Conservation (phyloP, 2,113 vertebrate genomes). For the Vireo altiloquus region DNA sequence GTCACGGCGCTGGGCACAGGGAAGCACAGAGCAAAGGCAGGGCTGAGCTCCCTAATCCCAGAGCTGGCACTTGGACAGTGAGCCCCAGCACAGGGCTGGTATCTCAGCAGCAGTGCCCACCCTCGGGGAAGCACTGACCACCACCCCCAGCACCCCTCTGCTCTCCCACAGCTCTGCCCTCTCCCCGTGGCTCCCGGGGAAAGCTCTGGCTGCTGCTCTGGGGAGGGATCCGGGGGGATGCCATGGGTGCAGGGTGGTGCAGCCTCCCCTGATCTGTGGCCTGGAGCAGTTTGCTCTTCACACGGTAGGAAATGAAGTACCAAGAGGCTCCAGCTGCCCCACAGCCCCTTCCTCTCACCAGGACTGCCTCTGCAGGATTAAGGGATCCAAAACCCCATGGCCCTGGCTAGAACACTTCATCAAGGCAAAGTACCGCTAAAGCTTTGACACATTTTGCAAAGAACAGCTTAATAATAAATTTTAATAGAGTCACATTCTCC, state of each 20-base stretch:
- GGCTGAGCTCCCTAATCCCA: no score
- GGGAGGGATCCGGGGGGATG: no score
- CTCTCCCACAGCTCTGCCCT: accelerated
- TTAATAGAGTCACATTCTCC: background rate
- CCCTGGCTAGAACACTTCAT: background rate
- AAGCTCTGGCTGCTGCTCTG: background rate
- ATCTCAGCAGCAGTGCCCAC: no score
- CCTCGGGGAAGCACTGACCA: accelerated
- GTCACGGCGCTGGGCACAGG: accelerated
- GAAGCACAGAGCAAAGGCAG: background rate
- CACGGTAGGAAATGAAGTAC: accelerated
- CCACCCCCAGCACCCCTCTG: background rate
- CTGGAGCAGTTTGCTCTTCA: no score
- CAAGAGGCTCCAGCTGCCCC: background rate
- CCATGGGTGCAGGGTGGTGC: accelerated
- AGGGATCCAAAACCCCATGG: background rate
- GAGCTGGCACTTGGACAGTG: accelerated
- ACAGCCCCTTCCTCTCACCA: no score
- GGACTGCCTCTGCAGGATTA: background rate
- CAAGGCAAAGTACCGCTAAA: background rate
- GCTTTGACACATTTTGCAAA: background rate
- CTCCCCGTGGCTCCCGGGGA: background rate
- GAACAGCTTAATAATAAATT: background rate
- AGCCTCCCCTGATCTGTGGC: background rate
- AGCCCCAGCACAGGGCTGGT: background rate